These are phyloP conservation scores for Oncorhynchus clarkii DNA, from an alignment of 2,113 vertebrate genomes.

Conservation along the genomic window DNA sequence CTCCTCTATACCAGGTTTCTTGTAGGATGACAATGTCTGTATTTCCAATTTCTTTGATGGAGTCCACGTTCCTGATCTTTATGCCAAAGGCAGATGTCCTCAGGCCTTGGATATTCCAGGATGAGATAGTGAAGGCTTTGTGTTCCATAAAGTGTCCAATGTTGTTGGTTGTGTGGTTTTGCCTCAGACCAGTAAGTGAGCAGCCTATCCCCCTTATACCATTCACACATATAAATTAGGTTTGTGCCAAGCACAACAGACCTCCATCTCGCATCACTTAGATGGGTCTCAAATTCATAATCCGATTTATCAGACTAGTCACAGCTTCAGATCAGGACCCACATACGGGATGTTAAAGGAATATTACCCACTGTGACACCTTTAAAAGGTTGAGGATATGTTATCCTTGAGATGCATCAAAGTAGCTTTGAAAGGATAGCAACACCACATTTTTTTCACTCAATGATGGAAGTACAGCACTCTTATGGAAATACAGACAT, in stretches of 20 bases:
- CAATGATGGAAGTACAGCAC: neutral
- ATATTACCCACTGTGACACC: neutral
- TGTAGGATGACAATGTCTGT: too few relatives aligned
- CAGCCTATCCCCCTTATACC: neutral
- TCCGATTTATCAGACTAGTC: neutral
- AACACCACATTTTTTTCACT: neutral
- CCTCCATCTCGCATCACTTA: neutral
- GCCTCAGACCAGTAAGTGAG: too few relatives aligned
- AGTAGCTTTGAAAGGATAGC: neutral
- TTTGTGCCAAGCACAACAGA: conserved; percentile 17
- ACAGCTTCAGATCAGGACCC: neutral
- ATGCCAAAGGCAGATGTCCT: too few relatives aligned
- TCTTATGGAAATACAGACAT: too few relatives aligned
- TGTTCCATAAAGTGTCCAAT: too few relatives aligned
- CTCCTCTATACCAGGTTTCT: too few relatives aligned
- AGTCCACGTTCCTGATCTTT: too few relatives aligned
- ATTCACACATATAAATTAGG: conserved; percentile 11
- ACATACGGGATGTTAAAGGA: neutral
- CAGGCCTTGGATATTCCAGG: too few relatives aligned
- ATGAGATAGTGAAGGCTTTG: too few relatives aligned
- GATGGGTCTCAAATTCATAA: neutral
- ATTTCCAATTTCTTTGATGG: too few relatives aligned
- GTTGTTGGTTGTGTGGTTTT: too few relatives aligned
- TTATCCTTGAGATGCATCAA: neutral
- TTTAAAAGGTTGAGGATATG: neutral